phyloP scores from a whole-genome alignment of 2,888 invertebrate species.

The Macaria liturata region DNA sequence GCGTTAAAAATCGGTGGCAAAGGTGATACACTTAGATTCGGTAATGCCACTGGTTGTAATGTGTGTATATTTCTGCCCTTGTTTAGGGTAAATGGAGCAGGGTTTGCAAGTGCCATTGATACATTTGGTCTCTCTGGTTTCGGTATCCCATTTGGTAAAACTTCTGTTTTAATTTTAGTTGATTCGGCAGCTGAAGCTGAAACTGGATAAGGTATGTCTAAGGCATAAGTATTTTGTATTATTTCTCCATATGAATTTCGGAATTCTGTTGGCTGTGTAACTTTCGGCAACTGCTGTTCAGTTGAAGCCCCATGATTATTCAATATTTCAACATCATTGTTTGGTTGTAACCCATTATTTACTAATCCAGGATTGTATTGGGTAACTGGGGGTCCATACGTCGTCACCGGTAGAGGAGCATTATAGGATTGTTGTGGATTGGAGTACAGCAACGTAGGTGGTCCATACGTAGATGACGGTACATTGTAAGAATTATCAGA shows the following conservation, averaged over 20 bases:
- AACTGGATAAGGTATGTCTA: slow-evolving; percentile 63
- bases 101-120: slow-evolving; percentile 68
- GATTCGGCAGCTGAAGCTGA: slow-evolving; percentile 73
- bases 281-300: slow-evolving; percentile 65
- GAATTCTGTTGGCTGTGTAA: slow-evolving; percentile 61
- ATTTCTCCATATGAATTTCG: slow-evolving; percentile 76
- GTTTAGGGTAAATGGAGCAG: slow-evolving; percentile 71
- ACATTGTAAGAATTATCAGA: slow-evolving; percentile 39
- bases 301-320: slow-evolving; percentile 47
- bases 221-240: slow-evolving; percentile 57
- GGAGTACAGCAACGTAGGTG: slow-evolving; percentile 44
- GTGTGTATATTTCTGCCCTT: slow-evolving; percentile 77
- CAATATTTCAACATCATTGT: slow-evolving; percentile 53
- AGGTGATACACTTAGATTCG: slow-evolving; percentile 85
- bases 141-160: slow-evolving; percentile 52
- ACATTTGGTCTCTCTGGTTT: slow-evolving; percentile 51
- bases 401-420: slow-evolving; percentile 44
- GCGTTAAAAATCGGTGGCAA: slow-evolving; percentile 85
- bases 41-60: slow-evolving; percentile 84
- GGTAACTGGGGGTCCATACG: slow-evolving; percentile 49
- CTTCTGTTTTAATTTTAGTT: slow-evolving; percentile 67
- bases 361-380: slow-evolving; percentile 49
- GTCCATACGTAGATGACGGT: slow-evolving; percentile 48
- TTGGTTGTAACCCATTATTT: slow-evolving; percentile 55
- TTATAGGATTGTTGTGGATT: slow-evolving; percentile 47